Conservation (phyloP, 2,888 invertebrate genomes). For the Drosophila melanosoma region DNA sequence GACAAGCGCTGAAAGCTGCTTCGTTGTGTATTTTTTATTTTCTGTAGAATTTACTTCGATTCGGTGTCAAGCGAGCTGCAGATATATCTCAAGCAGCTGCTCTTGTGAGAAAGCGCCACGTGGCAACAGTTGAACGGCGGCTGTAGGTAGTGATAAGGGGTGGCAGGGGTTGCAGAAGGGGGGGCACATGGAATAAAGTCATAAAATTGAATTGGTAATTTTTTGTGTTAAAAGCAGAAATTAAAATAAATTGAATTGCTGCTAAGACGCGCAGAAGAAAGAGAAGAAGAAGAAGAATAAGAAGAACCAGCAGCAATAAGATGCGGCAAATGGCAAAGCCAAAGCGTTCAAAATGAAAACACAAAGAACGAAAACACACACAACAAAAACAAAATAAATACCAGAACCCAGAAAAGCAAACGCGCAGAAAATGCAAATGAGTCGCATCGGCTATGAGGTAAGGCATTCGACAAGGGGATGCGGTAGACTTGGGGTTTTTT, state of each 20-base stretch:
- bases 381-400: conserved; percentile 25
- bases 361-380: conserved; percentile 29
- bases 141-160: background rate
- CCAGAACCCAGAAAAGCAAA: conserved; percentile 54
- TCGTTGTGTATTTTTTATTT: conserved; percentile 19
- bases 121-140: conserved; percentile 37
- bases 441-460: conserved; percentile 49
- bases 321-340: conserved; percentile 54
- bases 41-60: conserved; percentile 48
- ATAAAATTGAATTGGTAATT: conserved; percentile 83
- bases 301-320: conserved; percentile 41
- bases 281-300: conserved; percentile 29
- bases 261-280: conserved; percentile 64
- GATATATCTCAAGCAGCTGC: conserved; percentile 50
- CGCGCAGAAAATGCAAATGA: conserved; percentile 76
- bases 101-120: conserved; percentile 63
- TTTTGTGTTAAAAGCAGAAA: conserved; percentile 81
- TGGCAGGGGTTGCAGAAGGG: background rate
- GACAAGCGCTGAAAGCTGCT: conserved; percentile 18
- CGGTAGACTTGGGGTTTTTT: background rate
- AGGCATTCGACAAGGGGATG: conserved; percentile 18
- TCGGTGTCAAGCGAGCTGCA: conserved; percentile 51
- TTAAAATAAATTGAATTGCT: conserved; percentile 81
- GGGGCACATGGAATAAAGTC: conserved; percentile 67
- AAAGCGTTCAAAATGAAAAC: conserved; percentile 47